Evolutionary conservation across 53 echinoderm and acorn worm species (phyloP), one percentile per base, ranked within the genome.

Genomic region (Zoroaster sp.): DNA sequence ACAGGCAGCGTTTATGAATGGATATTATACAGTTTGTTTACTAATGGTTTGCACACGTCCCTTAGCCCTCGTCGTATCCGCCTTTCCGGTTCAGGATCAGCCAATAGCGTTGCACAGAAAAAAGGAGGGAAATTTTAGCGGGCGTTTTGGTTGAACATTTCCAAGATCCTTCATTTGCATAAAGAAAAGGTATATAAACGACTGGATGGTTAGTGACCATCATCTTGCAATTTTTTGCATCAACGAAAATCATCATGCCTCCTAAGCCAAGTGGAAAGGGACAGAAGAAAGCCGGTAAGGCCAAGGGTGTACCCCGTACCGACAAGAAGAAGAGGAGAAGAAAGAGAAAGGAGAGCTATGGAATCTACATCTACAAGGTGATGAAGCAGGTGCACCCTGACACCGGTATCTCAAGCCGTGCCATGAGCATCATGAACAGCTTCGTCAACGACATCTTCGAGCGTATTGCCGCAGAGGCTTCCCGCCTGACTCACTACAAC

Each of bases 331-430:
- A 89, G 89, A 59, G 89, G 18, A 67, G 77, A 38, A n/a, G 85
- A 17, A 72, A 52, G 54, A 80, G 95, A 54, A 93, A 93, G 93
- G 95, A 95, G 67, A 91, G 88, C 88, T 95, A 93, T 72, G 88
- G 88, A 70, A 95, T 95, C 95, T 95, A 95, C 93, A 95, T 95
- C 85, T 93, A 94, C 95, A 94, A 94, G 70, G 95, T 94, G 53
- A 66, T 93, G 90, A 93, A 93, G 86, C 72, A 72, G 9, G 72
- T 72, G 12, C 72, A 72, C 40, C 72, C 72, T 3, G 72, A 72
- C 72, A 72, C 72, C 8, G 72, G 72, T 33, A 72, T 72, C 40
- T 72, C 75, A 17, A 80, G 88, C 91, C 37, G 40, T 37, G 72
- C 72, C 72, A 72, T 72, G 72, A 72, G 72, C 72, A 72, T 72